Evolutionary conservation across 1,140 invertebrate species (phyloP).

Genomic region (Argopecten irradians): DNA sequence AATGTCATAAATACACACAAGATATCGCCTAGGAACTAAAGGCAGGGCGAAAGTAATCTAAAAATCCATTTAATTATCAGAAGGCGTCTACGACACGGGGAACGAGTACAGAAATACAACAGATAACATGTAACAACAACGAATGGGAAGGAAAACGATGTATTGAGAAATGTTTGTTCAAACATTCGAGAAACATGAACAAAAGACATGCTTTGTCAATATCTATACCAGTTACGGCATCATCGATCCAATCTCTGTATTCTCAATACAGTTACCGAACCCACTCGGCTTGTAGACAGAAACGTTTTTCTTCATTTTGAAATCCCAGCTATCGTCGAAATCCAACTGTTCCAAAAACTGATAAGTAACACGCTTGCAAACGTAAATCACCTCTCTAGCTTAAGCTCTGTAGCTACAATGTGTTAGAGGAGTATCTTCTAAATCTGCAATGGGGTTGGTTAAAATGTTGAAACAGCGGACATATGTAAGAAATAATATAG

Average conservation of each 20-base stretch:
- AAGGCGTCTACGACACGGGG: neutral
- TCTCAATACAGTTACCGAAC: neutral
- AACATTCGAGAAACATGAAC: neutral
- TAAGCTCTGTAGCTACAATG: neutral
- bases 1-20: slow-evolving; percentile 23
- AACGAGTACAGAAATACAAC: neutral
- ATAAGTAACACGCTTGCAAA: neutral
- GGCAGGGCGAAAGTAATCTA: neutral
- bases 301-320: slow-evolving; percentile 4
- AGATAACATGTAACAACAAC: neutral
- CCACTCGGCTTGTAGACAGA: neutral
- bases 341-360: neutral
- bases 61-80: slow-evolving; percentile 18
- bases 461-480: neutral
- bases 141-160: neutral
- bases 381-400: neutral
- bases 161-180: neutral
- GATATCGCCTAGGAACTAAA: slow-evolving; percentile 7
- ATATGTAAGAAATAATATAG: neutral
- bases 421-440: neutral
- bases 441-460: neutral
- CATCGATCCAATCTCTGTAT: neutral
- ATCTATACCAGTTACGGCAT: neutral
- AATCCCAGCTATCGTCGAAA: neutral
- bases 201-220: neutral